Conservation (phyloP, 2,113 vertebrate species). For the Butastur rufipennis region DNA sequence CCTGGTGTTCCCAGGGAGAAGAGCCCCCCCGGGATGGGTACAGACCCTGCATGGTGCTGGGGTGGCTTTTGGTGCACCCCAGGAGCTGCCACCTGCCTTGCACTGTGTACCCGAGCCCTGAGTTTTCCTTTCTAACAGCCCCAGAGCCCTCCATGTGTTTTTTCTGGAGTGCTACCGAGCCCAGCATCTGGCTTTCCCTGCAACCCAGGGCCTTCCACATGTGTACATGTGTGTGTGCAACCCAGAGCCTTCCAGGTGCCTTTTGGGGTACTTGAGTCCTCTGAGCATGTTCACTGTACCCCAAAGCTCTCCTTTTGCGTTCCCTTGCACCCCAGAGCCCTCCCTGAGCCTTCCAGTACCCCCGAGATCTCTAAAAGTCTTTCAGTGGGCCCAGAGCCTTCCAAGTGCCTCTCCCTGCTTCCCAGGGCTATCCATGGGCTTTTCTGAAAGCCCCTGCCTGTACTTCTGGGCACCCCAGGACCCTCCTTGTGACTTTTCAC, state of each 20-base stretch:
- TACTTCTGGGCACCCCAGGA: not conserved
- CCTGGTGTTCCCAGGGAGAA: not conserved
- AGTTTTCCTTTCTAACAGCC: not conserved
- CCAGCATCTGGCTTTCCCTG: not conserved
- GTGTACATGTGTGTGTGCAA: no score
- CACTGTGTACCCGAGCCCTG: rapidly evolving
- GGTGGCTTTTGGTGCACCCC: not conserved
- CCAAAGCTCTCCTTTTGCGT: not conserved
- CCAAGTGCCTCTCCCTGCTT: not conserved
- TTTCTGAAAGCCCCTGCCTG: not conserved
- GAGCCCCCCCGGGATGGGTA: rapidly evolving
- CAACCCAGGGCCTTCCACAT: not conserved
- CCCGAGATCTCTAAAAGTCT: not conserved
- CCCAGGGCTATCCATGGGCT: not conserved
- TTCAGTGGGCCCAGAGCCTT: not conserved
- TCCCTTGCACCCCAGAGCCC: rapidly evolving
- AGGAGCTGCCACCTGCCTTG: not conserved
- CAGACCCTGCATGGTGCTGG: rapidly evolving
- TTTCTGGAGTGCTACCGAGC: not conserved
- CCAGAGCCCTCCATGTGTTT: not conserved
- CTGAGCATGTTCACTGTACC: not conserved
- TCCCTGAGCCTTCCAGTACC: not conserved
- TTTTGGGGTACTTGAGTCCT: not conserved
- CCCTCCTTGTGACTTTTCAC: rapidly evolving
- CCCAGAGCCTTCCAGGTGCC: not conserved